phyloP scores from a whole-genome alignment of 2,797 vertebrate species.

The Dryobates pubescens region DNA sequence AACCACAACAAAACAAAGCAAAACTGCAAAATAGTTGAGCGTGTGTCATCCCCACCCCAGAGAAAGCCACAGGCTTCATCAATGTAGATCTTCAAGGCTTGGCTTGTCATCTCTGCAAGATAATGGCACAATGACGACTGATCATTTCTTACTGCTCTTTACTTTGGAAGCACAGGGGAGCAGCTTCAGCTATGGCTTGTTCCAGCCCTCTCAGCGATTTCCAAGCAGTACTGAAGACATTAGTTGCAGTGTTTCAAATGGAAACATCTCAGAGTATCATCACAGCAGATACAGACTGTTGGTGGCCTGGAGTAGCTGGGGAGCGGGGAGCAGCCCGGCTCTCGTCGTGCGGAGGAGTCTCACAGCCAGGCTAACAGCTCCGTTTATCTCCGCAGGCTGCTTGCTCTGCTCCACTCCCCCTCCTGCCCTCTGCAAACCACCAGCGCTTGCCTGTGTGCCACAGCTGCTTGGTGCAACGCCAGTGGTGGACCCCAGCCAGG shows the following conservation, averaged over 20 bases:
- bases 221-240: not conserved
- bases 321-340: not conserved
- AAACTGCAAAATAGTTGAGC: no score
- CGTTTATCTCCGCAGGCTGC: not conserved
- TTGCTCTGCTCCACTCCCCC: not conserved
- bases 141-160: not conserved
- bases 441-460: not conserved
- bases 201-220: not conserved
- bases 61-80: not conserved
- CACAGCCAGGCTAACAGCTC: not conserved
- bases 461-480: not conserved
- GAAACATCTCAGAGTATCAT: not conserved
- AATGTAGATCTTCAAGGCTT: not conserved
- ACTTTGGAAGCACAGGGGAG: not conserved
- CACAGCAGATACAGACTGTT: not conserved
- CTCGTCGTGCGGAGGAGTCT: not conserved
- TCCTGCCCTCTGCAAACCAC: not conserved
- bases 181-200: not conserved
- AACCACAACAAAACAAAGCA: no score
- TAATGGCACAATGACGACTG: not conserved
- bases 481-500: rapidly evolving
- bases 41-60: not conserved
- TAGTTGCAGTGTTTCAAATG: not conserved
- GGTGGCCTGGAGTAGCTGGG: not conserved
- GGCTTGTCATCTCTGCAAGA: not conserved